phyloP scores from a whole-genome alignment of 1,140 invertebrate genomes.

The Drosophila pectinifera region DNA sequence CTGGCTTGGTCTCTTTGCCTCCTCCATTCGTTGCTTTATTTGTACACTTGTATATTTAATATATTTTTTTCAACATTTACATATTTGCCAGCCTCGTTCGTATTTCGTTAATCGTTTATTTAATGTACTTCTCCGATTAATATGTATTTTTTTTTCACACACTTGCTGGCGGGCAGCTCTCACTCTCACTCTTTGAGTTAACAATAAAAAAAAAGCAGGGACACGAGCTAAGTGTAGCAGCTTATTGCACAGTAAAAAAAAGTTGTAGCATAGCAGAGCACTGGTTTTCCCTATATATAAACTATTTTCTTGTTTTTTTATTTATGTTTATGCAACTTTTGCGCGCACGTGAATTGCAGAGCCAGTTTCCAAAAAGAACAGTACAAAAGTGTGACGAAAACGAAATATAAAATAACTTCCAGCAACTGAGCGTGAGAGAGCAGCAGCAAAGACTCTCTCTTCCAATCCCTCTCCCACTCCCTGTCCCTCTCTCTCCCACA shows the following conservation, averaged over 20 bases:
- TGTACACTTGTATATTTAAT: not conserved
- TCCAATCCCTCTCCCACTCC: not conserved
- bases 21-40: not conserved
- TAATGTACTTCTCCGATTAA: conserved; percentile 2
- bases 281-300: not conserved
- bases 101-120: not conserved
- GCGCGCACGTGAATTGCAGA: conserved; percentile 57
- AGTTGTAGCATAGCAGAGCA: conserved; percentile 4
- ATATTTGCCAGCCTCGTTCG: not conserved
- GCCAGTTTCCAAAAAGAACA: conserved; percentile 18
- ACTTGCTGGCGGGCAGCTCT: conserved; percentile 21
- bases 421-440: conserved; percentile 1
- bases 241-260: conserved; percentile 54
- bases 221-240: not conserved
- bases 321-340: conserved; percentile 70
- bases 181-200: conserved; percentile 23
- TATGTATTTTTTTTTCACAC: not conserved
- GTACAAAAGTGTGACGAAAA: conserved; percentile 8
- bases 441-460: not conserved
- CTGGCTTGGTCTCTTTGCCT: not conserved
- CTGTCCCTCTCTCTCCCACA: not conserved
- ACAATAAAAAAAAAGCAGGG: conserved; percentile 18
- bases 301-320: conserved; percentile 5
- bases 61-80: not conserved
- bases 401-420: conserved; percentile 25